phyloP scores from a whole-genome alignment of 1,140 invertebrate genomes.

The Drosophila virilis region DNA sequence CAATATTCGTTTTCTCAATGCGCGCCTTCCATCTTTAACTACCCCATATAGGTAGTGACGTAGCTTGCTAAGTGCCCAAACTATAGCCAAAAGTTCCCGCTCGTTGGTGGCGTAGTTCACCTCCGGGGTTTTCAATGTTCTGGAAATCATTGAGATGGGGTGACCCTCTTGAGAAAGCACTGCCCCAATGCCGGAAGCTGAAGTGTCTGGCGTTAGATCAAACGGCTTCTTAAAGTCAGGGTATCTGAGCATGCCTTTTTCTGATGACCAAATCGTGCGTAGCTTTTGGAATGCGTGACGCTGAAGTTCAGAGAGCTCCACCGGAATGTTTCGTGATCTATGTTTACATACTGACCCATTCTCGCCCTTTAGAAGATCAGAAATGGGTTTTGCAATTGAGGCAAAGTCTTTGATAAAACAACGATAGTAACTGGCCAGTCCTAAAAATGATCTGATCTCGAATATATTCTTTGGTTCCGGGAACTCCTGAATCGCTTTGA shows the following conservation, averaged over 20 bases:
- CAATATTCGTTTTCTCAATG: background rate
- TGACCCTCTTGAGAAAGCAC: background rate
- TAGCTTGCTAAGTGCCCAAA: too few relatives aligned
- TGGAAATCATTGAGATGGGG: conserved; percentile 2
- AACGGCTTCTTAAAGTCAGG: too few relatives aligned
- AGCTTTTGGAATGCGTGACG: background rate
- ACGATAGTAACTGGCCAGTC: too few relatives aligned
- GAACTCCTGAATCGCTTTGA: too few relatives aligned
- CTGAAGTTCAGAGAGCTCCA: background rate
- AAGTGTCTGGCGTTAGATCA: too few relatives aligned
- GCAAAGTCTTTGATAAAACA: background rate
- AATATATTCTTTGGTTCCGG: too few relatives aligned
- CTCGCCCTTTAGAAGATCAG: background rate
- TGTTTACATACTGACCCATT: background rate
- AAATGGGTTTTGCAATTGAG: conserved; percentile 9
- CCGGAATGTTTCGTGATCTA: background rate
- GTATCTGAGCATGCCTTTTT: too few relatives aligned
- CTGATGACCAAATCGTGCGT: background rate
- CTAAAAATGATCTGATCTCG: too few relatives aligned
- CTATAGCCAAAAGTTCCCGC: background rate
- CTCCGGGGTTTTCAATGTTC: background rate
- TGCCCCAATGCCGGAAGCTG: too few relatives aligned
- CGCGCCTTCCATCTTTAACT: background rate
- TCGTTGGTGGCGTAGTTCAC: conserved; percentile 1
- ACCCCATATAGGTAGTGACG: too few relatives aligned